phyloP scores from a whole-genome alignment of 1,140 invertebrate species.

The Brachionus koreanus region DNA sequence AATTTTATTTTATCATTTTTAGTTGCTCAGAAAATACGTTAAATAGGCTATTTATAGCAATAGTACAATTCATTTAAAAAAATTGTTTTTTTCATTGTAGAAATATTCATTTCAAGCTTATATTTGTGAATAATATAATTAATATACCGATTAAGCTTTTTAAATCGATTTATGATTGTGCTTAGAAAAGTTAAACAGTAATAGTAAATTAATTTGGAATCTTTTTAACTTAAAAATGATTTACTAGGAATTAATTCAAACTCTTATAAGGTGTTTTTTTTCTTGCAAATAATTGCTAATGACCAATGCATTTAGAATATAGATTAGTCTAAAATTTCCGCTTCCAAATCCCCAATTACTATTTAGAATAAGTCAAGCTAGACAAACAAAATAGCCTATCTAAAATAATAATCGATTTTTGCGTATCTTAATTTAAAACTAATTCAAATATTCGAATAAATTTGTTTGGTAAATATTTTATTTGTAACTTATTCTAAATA shows the following conservation, averaged over 20 bases:
- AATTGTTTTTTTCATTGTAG: no score
- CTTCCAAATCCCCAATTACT: neutral
- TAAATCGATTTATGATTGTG: no score
- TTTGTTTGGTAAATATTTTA: slow-evolving; percentile 1
- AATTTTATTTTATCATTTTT: no score
- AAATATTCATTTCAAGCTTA: no score
- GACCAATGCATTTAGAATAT: neutral
- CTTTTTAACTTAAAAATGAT: neutral
- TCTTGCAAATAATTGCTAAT: neutral
- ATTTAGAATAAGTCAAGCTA: slow-evolving; percentile 1
- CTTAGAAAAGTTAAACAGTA: no score
- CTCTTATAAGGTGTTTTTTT: neutral
- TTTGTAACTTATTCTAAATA: neutral
- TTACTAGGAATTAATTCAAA: neutral
- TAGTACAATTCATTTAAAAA: no score
- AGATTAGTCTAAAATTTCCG: slow-evolving; percentile 12
- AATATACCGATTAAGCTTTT: no score
- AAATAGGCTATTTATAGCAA: no score
- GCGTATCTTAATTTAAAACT: slow-evolving; percentile 7
- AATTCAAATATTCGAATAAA: neutral
- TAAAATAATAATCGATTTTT: slow-evolving; percentile 17
- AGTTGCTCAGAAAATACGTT: no score
- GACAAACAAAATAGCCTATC: neutral
- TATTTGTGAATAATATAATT: no score
- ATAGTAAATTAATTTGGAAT: neutral